These are phyloP conservation scores for Nomada lathburiana DNA, from an alignment of 2,888 invertebrate species.

Conservation along the genomic window DNA sequence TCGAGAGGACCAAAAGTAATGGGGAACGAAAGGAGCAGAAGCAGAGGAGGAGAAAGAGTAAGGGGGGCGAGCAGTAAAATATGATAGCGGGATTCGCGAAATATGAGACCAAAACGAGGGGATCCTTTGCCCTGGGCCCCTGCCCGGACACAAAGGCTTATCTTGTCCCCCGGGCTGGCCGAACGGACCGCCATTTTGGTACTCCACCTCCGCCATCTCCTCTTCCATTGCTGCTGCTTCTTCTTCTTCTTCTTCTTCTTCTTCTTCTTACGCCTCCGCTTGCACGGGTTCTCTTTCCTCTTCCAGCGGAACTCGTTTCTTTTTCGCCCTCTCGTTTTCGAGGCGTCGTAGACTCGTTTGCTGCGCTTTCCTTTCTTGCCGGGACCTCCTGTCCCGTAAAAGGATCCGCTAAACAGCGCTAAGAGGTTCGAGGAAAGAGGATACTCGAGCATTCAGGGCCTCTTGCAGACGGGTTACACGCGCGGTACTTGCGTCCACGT, in stretches of 20 bases:
- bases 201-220: conserved; percentile 66
- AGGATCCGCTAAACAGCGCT: conserved; percentile 80
- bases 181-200: conserved; percentile 76
- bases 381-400: conserved; percentile 77
- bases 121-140: conserved; percentile 72
- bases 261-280: conserved; percentile 30
- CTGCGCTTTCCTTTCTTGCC: conserved; percentile 75
- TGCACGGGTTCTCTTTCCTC: neutral
- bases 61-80: conserved; percentile 76
- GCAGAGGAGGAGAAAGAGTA: neutral
- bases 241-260: conserved; percentile 43
- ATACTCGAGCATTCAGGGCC: conserved; percentile 75
- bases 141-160: conserved; percentile 79
- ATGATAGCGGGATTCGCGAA: conserved; percentile 83
- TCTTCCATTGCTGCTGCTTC: conserved; percentile 31
- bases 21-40: conserved; percentile 13
- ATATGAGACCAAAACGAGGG: conserved; percentile 81
- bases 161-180: conserved; percentile 76
- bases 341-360: conserved; percentile 60
- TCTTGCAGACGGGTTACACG: conserved; percentile 60
- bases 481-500: conserved; percentile 4
- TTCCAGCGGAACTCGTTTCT: conserved; percentile 57
- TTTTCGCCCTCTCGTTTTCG: conserved; percentile 65
- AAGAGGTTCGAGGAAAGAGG: conserved; percentile 80
- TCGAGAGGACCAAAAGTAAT: conserved; percentile 31